Evolutionary conservation across 2,113 vertebrate genomes (phyloP).

Genomic region (Oplegnathus fasciatus): DNA sequence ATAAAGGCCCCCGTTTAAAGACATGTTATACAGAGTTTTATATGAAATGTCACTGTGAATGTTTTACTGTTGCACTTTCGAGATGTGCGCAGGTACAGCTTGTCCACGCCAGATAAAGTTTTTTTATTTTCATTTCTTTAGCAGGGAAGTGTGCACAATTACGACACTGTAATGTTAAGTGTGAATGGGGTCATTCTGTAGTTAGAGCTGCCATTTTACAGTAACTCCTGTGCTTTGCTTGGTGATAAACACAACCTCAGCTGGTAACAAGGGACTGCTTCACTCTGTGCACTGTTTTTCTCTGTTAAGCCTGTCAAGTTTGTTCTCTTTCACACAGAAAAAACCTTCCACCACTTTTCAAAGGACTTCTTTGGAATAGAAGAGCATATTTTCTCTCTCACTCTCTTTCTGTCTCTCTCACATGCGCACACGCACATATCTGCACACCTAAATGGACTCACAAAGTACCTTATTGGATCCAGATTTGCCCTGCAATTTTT

Average conservation of each 20-base stretch:
- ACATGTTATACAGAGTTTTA: slow-evolving; percentile 41
- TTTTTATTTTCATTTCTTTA: slow-evolving; percentile 29
- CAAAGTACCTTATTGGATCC: slow-evolving; percentile 72
- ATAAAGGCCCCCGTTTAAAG: slow-evolving; percentile 62
- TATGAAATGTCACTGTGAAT: slow-evolving; percentile 50
- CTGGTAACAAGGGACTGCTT: slow-evolving; percentile 69
- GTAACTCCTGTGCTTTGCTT: slow-evolving; percentile 52
- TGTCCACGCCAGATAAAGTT: slow-evolving; percentile 19
- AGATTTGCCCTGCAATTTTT: slow-evolving; percentile 76
- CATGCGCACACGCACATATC: neutral
- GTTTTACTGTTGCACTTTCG: slow-evolving; percentile 40
- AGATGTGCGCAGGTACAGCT: slow-evolving; percentile 29
- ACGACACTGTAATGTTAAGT: slow-evolving; percentile 12
- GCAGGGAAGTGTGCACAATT: slow-evolving; percentile 12
- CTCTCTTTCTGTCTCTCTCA: neutral
- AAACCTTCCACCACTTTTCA: slow-evolving; percentile 65
- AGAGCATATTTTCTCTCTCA: slow-evolving; percentile 51
- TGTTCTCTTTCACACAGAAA: slow-evolving; percentile 49
- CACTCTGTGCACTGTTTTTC: slow-evolving; percentile 57
- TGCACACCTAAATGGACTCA: slow-evolving; percentile 37
- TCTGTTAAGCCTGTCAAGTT: slow-evolving; percentile 60
- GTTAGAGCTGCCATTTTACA: slow-evolving; percentile 48
- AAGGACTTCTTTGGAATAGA: slow-evolving; percentile 55
- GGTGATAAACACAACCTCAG: slow-evolving; percentile 71
- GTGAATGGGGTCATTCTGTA: slow-evolving; percentile 53